Evolutionary conservation across 2,113 vertebrate species (phyloP).

Genomic region (Galbula dea): DNA sequence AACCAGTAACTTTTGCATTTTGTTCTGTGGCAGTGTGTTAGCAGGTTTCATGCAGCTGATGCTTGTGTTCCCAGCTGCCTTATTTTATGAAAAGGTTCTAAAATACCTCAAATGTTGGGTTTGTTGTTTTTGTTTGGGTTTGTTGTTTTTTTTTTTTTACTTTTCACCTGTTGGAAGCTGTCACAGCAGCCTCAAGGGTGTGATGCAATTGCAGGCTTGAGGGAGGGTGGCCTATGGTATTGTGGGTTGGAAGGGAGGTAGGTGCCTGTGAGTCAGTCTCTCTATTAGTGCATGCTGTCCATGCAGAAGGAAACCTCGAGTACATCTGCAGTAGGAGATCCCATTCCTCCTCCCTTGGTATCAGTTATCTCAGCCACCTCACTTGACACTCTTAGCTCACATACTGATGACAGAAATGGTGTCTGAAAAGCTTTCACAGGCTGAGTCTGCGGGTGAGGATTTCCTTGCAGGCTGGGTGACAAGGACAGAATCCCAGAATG

Average conservation of each 20-base stretch:
- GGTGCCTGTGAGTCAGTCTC: constrained; percentile 35
- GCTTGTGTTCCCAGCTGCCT: background rate
- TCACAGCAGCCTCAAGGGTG: background rate
- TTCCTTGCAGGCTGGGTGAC: background rate
- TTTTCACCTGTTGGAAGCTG: background rate
- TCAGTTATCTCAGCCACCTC: background rate
- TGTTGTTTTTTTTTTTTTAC: no score
- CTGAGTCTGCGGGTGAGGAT: background rate
- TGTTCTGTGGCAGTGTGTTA: background rate
- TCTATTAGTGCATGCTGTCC: background rate
- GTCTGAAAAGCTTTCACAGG: accelerated
- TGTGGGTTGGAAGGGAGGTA: background rate
- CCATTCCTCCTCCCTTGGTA: background rate
- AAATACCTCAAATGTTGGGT: background rate
- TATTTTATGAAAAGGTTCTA: background rate
- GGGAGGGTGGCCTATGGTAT: background rate
- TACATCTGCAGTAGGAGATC: constrained; percentile 8
- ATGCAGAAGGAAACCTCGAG: background rate
- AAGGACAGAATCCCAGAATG: background rate
- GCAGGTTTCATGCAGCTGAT: background rate
- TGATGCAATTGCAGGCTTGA: background rate
- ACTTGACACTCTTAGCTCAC: background rate
- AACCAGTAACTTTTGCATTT: background rate
- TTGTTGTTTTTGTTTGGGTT: no score
- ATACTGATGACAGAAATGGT: background rate